Base-by-base conservation (phyloP, 2,113 vertebrate genomes). In the Sylvia atricapilla region DNA sequence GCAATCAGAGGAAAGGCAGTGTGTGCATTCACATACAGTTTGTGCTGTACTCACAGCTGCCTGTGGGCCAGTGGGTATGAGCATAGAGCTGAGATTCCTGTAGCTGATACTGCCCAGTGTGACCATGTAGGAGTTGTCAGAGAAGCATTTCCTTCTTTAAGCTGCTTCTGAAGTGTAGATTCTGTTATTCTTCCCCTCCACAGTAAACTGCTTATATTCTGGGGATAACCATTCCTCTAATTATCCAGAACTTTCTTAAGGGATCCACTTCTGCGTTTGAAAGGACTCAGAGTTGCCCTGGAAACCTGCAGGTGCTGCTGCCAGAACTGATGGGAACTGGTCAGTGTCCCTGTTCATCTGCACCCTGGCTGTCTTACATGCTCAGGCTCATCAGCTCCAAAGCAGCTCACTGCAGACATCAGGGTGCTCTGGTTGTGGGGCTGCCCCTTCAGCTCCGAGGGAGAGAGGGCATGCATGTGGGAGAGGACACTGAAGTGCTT, bases 41-140 rank as follows among this genome's bases (percentile, higher is more conserved):
- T 73, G 59, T 69, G 59, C 27, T 60, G 8, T 11, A 1, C 8
- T 58, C 19, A 52, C 52, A 64, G 33, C 37, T 64, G 33, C 23
- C 74, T 49, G 23, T 2, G 17, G 49, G 13, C 13, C 49, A 9
- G 25, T 2, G 33, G 33, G 8, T 25, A 11, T 0, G 0, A 46
- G 27, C 5, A 19, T 19, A 80, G 46, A 69, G 31, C 31, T 18
- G 47, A 31, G 55, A 43, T 4, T 55, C 25, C 44, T n/a, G 53
- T 25, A 37, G 85, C 47, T 35, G 20, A 11, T 4, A 2, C 33
- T 47, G 59, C 53, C 35, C 28, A 2, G 43, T 13, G 6, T 12
- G 69, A 35, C 41, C 49, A 15, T 2, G 19, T 9, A 50, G 30
- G 39, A 39, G 17, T 6, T 72, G 33, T 13, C 33, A 50, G 2